Base-by-base conservation (phyloP, 2,888 invertebrate genomes). In the Drosophila macrospina region DNA sequence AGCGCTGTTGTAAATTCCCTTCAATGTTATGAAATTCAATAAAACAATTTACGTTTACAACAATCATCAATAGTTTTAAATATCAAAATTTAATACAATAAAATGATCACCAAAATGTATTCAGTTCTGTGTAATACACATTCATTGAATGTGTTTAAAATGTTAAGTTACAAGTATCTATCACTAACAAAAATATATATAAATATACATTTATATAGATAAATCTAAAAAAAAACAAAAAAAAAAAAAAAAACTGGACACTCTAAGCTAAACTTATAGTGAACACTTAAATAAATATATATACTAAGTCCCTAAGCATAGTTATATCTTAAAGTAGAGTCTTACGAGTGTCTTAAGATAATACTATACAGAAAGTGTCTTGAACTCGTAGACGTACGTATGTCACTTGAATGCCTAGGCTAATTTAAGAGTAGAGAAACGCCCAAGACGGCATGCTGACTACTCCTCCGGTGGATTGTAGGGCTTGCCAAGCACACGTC, bases 401-500 rank as follows among this genome's bases (percentile, higher is more conserved):
- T 69, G 50, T 15, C 24, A 52, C 39, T 37, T 4, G 51, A 8
- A 20, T 47, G 15, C 11, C 32, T 36, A 48, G 34, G 32, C 32
- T 20, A 16, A n/a, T 30, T 51, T 32, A 20, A 70, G 37, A 36
- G 7, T 34, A 15, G 30, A 20, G n/a, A 24, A 15, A 2, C 28
- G 42, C 13, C 28, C 20, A 24, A 39, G 37, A 44, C 30, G n/a
- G 15, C 24, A 6, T 7, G 7, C 0, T 5, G 55, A 16, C 30
- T 55, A 69, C 39, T 71, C 36, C 30, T 80, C 74, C 3, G 74
- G 74, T 0, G 79, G 62, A 20, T 50, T 60, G 6, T 83, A 77
- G 0, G 83, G 83, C 5, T 76, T 84, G 4, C 71, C 65, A 39
- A 90, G 60, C 0, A 57, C 11, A 11, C 87, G 82, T 1, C 91